Evolutionary conservation across 2,113 vertebrate species (phyloP).

Genomic region (Rhabdornis inornatus): DNA sequence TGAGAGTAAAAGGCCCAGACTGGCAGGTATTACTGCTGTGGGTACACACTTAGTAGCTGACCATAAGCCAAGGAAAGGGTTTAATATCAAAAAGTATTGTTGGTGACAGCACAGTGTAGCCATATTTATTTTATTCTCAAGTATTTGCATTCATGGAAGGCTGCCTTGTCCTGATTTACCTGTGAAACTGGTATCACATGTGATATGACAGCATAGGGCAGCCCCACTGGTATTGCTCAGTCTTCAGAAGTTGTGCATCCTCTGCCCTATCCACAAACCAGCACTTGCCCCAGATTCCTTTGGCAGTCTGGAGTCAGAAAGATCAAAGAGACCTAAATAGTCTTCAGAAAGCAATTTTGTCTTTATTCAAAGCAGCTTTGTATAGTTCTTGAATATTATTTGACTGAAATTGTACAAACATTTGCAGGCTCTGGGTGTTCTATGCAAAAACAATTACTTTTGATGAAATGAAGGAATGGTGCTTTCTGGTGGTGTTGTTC

Average conservation of each 20-base stretch:
- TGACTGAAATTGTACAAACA: not conserved
- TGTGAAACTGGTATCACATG: not conserved
- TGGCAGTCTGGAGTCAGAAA: not conserved
- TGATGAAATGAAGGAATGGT: not conserved
- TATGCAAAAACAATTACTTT: not conserved
- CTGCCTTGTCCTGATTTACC: not conserved
- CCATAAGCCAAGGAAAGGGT: not conserved
- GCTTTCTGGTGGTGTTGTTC: not conserved
- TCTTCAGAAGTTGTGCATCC: not conserved
- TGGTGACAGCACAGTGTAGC: not conserved
- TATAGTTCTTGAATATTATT: not conserved
- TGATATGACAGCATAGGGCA: not conserved
- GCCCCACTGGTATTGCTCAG: not conserved
- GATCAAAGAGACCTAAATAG: not conserved
- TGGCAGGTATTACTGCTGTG: not conserved
- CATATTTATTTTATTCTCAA: not conserved
- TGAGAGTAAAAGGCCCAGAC: not conserved
- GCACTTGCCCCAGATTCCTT: not conserved
- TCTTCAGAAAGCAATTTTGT: slow-evolving; percentile 1
- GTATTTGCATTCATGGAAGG: not conserved
- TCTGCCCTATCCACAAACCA: not conserved
- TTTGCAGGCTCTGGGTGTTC: not conserved
- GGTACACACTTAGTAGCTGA: not conserved
- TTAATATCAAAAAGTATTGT: not conserved
- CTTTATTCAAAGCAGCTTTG: slow-evolving; percentile 20